phyloP scores from a whole-genome alignment of 2,113 vertebrate genomes.

The Eolophus roseicapilla region DNA sequence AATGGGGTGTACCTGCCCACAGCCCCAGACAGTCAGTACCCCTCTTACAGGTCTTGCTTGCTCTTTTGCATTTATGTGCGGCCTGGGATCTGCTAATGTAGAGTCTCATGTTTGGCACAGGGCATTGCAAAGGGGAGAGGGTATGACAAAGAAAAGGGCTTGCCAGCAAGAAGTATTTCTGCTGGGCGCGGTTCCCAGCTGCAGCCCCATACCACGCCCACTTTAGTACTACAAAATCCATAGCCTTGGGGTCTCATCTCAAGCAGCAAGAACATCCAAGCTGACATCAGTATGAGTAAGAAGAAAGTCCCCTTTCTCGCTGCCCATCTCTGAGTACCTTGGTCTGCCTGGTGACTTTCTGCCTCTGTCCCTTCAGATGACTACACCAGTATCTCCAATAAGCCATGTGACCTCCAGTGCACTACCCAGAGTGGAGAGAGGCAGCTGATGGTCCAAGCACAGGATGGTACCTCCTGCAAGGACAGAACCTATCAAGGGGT shows the following conservation, averaged over 20 bases:
- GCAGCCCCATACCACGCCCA: not conserved
- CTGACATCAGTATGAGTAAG: not conserved
- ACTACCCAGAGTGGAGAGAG: conserved; percentile 84
- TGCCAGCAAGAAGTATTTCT: not conserved
- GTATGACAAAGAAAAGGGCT: not conserved
- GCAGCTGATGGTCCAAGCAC: conserved; percentile 85
- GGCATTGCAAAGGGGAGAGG: not conserved
- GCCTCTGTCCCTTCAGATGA: conserved; percentile 76
- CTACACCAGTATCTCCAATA: conserved; percentile 91
- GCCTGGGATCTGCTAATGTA: not conserved
- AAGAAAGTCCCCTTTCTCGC: not conserved
- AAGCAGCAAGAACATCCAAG: not conserved
- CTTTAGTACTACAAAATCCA: not conserved
- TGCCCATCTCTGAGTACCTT: not conserved
- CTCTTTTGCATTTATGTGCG: not conserved
- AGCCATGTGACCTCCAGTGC: conserved; percentile 90
- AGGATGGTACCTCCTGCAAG: conserved; percentile 87
- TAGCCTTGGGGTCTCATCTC: not conserved
- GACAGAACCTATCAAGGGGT: conserved; percentile 83
- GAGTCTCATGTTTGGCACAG: not conserved
- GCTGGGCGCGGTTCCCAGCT: not conserved
- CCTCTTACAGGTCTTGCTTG: not conserved
- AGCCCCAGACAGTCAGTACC: not conserved
- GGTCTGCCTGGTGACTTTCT: not conserved
- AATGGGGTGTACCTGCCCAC: not conserved